Evolutionary conservation across 2,888 invertebrate species (phyloP).

Genomic region (Dermolepida albohirtum): DNA sequence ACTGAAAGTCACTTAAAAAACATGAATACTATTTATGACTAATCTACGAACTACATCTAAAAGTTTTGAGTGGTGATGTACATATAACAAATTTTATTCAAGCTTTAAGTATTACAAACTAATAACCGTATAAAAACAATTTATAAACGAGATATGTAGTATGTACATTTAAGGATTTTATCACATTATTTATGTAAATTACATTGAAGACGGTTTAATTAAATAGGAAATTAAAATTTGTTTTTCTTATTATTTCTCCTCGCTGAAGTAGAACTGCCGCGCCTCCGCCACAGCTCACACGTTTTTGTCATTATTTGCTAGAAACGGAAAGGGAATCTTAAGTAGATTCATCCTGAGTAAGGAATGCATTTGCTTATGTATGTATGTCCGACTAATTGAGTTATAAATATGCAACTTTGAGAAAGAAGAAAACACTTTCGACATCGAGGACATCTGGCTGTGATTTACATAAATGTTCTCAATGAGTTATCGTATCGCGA

Average conservation of each 20-base stretch:
- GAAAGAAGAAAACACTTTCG: conserved; percentile 31
- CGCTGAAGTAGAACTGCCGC: too few relatives aligned
- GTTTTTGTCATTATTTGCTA: conserved; percentile 24
- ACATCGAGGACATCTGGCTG: conserved; percentile 20
- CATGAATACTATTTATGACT: too few relatives aligned
- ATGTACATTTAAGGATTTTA: too few relatives aligned
- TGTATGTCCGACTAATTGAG: conserved; percentile 19
- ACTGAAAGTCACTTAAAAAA: too few relatives aligned
- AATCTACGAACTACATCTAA: too few relatives aligned
- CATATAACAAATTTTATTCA: too few relatives aligned
- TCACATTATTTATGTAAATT: background rate
- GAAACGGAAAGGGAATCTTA: conserved; percentile 34
- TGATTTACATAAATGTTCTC: conserved; percentile 23
- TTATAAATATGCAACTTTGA: conserved; percentile 19
- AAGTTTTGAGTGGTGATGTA: too few relatives aligned
- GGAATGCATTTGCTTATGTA: conserved; percentile 19
- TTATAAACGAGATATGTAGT: too few relatives aligned
- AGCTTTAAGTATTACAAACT: too few relatives aligned
- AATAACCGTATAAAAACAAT: too few relatives aligned
- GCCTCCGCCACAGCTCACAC: background rate
- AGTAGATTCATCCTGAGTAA: conserved; percentile 31
- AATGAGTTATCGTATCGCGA: conserved; percentile 18
- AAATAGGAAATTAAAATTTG: too few relatives aligned
- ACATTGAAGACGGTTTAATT: background rate
- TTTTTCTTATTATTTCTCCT: background rate